Evolutionary conservation across 1,140 invertebrate species (phyloP), one percentile per base, ranked within the genome.

Genomic region (Harpegnathos saltator): DNA sequence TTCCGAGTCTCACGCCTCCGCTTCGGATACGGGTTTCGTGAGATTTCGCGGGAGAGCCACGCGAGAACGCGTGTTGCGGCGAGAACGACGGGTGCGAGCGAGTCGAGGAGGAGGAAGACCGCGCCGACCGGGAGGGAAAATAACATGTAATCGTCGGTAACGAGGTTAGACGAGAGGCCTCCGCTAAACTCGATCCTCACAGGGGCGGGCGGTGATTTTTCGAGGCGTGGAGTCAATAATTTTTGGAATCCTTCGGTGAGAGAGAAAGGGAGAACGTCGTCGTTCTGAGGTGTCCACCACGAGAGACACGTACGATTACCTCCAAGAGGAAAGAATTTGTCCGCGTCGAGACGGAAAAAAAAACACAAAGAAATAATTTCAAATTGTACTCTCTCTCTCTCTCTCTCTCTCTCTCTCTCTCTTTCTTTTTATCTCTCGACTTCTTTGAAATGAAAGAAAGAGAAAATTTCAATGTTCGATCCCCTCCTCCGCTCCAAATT

Each of bases 41-140:
- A 84, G 72, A 84, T 88, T 88, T 85, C 78, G 38, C 38, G 56
- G n/a, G n/a, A 88, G 80, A 88, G 87, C 85, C 85, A 87, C 85
- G 85, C 85, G 85, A 84, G 54, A 19, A 12, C 65, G n/a, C n/a
- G n/a, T n/a, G n/a, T n/a, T n/a, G n/a, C n/a, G 17, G 63, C 24
- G 81, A 63, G 61, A 78, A 54, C 71, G 77, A n/a, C n/a, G n/a
- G n/a, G n/a, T n/a, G 83, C 61, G 73, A 58, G 29, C 52, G 24
- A 14, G 11, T 3, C 14, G 72, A 44, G 68, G 38, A 22, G 83
- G 77, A 82, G 50, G 58, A 73, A 69, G 61, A 54, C 15, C 14
- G 7, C 12, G 52, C 33, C 7, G 56, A 33, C 33, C 14, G 7
- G 1, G 52, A 33, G 33, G 22, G n/a, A 81, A 29, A 50, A 84